Conservation (phyloP, 1,140 invertebrate species). For the Drosophila busckii region DNA sequence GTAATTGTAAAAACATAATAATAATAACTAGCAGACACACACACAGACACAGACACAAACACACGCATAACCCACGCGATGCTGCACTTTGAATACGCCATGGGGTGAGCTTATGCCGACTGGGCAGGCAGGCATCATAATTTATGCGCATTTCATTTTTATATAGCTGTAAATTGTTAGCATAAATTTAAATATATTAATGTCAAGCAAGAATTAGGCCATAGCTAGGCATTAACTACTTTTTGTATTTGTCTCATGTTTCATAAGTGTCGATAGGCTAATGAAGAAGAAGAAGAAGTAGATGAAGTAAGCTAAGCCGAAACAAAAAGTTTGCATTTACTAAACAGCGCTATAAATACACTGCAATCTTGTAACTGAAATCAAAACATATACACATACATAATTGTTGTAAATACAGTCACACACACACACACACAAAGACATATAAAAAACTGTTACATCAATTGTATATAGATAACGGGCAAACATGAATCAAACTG, state of each 20-base stretch:
- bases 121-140: slow-evolving; percentile 39
- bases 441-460: slow-evolving; percentile 32
- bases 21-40: slow-evolving; percentile 52
- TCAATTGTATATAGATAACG: slow-evolving; percentile 61
- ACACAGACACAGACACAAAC: slow-evolving; percentile 15
- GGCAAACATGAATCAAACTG: slow-evolving; percentile 70
- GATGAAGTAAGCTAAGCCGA: neutral
- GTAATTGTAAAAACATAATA: slow-evolving; percentile 77
- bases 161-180: slow-evolving; percentile 74
- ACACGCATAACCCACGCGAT: neutral
- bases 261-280: slow-evolving; percentile 18
- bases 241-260: slow-evolving; percentile 41
- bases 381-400: slow-evolving; percentile 53
- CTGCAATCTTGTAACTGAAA: slow-evolving; percentile 65
- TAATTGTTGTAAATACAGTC: slow-evolving; percentile 47
- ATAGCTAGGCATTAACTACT: slow-evolving; percentile 7
- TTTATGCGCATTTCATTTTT: slow-evolving; percentile 67
- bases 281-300: slow-evolving; percentile 3
- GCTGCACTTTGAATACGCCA: slow-evolving; percentile 16
- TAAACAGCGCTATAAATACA: slow-evolving; percentile 34
- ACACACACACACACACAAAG: slow-evolving; percentile 10
- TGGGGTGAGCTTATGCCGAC: neutral
- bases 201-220: slow-evolving; percentile 42
- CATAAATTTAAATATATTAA: slow-evolving; percentile 71
- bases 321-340: slow-evolving; percentile 2